Base-by-base conservation (phyloP, 2,113 vertebrate genomes). In the Myotis lucifugus region DNA sequence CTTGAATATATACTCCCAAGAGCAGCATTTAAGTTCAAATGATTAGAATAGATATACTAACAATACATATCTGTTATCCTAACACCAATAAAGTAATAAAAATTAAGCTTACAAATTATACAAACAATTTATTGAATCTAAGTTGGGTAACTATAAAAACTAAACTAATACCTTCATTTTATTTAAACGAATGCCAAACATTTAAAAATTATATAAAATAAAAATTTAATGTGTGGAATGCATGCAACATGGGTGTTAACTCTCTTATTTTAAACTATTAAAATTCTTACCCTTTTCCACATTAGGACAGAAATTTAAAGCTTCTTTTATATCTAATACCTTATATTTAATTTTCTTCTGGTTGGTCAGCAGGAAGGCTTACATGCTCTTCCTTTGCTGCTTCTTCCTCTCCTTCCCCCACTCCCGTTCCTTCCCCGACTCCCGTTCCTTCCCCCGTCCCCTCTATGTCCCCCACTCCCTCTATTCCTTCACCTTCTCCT, bases 81-180 rank as follows among this genome's bases (percentile, higher is more conserved):
- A 98, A 97, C 95, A 98, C 88, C 98, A 98, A 97, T 92, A 88
- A 95, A 95, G 97, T 97, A 98, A 98, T 98, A 98, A 97, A 97
- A 97, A 96, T 76, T 97, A 98, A 97, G 96, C 95, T 98, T 98
- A 98, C 98, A 98, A 97, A 98, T 98, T 98, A 98, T 98, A 97
- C 97, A 98, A 98, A 98, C 98, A 94, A 98, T 95, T 97, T 97
- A 97, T 97, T 64, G 76, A 96, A 97, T 98, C 98, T 98, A 98
- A 98, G 97, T 97, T 96, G 96, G 82, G 79, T 98, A 97, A 95
- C 98, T 98, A 98, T 98, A 98, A 98, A 98, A 98, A 97, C 97
- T 97, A 97, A 98, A 98, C 97, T 98, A 98, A 98, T 96, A 97
- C 96, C 88, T 97, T 97, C 78, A 93, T 98, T 97, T 96, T 95